Evolutionary conservation across 2,113 vertebrate species (phyloP).

Genomic region (Tichodroma muraria): DNA sequence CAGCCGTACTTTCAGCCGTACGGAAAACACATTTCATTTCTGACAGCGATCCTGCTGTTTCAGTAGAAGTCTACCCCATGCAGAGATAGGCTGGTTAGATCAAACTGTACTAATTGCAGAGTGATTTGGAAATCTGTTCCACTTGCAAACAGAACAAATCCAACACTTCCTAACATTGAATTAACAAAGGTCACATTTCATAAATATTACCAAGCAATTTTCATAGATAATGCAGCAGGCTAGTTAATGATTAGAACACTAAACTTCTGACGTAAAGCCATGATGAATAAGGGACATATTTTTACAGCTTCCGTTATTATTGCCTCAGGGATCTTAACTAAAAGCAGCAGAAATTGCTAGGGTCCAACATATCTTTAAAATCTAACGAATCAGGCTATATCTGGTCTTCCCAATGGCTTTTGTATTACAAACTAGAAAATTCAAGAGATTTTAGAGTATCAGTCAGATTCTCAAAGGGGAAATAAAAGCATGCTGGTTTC

Average conservation of each 20-base stretch:
- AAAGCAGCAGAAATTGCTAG: neutral
- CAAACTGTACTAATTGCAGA: slow-evolving; percentile 61
- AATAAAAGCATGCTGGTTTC: neutral
- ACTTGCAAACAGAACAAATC: slow-evolving; percentile 48
- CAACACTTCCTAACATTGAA: slow-evolving; percentile 39
- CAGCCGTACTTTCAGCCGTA: neutral
- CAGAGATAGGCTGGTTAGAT: slow-evolving; percentile 54
- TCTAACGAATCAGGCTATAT: neutral
- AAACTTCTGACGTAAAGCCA: slow-evolving; percentile 32
- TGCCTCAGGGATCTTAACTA: slow-evolving; percentile 3
- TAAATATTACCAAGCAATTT: slow-evolving; percentile 59
- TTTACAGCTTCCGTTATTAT: slow-evolving; percentile 6
- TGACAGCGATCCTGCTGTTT: slow-evolving; percentile 42
- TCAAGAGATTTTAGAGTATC: neutral
- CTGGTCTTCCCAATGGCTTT: neutral
- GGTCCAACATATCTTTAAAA: neutral
- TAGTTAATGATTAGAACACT: slow-evolving; percentile 53
- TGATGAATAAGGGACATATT: slow-evolving; percentile 1
- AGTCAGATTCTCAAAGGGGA: neutral
- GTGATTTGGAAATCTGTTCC: slow-evolving; percentile 58
- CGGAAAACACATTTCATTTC: slow-evolving; percentile 39
- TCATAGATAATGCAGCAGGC: slow-evolving; percentile 38
- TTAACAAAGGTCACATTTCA: slow-evolving; percentile 62
- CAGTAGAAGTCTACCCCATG: slow-evolving; percentile 45
- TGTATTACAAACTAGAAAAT: neutral